Conservation (phyloP, 2,888 invertebrate species). For the Nebria brevicollis region DNA sequence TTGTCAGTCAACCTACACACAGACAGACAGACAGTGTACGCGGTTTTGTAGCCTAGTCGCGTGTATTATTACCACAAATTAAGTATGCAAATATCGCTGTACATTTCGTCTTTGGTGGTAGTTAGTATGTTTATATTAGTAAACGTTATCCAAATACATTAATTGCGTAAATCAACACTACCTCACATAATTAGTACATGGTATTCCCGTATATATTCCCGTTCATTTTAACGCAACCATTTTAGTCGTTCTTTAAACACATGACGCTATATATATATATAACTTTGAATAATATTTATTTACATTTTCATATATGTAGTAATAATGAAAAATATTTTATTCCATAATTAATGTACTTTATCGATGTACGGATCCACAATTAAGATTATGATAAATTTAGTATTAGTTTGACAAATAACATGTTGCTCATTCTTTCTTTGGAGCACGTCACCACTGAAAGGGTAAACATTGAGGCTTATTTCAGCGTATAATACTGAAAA, state of each 20-base stretch:
- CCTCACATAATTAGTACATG: background rate
- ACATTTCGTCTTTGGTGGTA: slow-evolving; percentile 3
- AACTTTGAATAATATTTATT: too few relatives aligned
- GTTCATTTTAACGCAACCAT: background rate
- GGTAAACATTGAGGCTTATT: background rate
- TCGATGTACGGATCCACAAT: too few relatives aligned
- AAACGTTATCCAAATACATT: background rate
- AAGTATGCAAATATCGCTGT: slow-evolving; percentile 7
- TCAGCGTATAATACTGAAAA: background rate
- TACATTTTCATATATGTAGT: too few relatives aligned
- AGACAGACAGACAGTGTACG: background rate
- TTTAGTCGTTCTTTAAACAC: background rate
- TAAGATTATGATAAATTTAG: too few relatives aligned
- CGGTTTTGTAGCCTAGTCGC: background rate
- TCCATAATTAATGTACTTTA: too few relatives aligned
- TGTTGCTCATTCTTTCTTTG: background rate
- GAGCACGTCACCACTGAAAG: background rate
- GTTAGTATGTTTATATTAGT: slow-evolving; percentile 9
- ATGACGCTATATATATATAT: too few relatives aligned
- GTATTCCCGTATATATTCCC: background rate
- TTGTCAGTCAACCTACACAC: background rate
- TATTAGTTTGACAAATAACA: too few relatives aligned
- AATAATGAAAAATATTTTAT: too few relatives aligned
- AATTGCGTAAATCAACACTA: slow-evolving; percentile 12
- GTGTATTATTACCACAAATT: slow-evolving; percentile 6